Percentiles rank a stretch among this genome's conserved stretches.
Conservation (phyloP, 2,113 vertebrate species). For the Tyto alba region DNA sequence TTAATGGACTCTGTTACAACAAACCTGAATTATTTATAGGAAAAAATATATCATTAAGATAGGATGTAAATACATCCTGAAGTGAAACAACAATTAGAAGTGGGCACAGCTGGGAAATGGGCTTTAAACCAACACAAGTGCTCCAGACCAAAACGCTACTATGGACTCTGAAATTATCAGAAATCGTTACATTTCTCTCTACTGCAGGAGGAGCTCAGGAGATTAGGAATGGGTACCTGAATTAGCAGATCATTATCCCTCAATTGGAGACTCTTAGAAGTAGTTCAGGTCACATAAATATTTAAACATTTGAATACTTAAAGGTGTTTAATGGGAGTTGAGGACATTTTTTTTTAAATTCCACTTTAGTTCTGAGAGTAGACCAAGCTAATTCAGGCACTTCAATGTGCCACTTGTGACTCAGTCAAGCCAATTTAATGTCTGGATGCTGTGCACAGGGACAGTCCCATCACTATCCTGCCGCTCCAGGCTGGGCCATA, state of each 20-base stretch:
- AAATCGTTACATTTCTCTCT: not conserved
- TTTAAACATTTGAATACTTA: slow-evolving; percentile 50
- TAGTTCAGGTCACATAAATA: slow-evolving; percentile 6
- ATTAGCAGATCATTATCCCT: not conserved
- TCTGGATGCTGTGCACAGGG: not conserved
- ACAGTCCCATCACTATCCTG: not conserved
- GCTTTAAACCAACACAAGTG: not conserved
- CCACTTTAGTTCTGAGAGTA: not conserved
- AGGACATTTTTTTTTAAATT: not conserved
- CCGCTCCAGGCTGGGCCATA: not conserved
- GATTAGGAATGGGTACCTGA: not conserved
- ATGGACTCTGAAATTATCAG: not conserved
- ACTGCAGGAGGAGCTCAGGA: not conserved
- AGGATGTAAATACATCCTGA: not conserved
- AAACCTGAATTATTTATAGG: not conserved
- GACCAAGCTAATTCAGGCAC: not conserved
- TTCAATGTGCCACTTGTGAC: not conserved
- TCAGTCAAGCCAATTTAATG: not conserved
- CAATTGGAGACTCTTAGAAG: not conserved
- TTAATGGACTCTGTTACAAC: not conserved
- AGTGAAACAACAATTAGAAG: not conserved
- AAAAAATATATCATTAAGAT: not conserved
- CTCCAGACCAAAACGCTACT: not conserved
- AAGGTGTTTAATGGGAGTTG: not conserved
- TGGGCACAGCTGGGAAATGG: not conserved